Percentiles rank a stretch among this genome's conserved stretches.
These are phyloP conservation scores for Muscicapa striata DNA, from an alignment of 2,797 vertebrate genomes.

Conservation along the genomic window DNA sequence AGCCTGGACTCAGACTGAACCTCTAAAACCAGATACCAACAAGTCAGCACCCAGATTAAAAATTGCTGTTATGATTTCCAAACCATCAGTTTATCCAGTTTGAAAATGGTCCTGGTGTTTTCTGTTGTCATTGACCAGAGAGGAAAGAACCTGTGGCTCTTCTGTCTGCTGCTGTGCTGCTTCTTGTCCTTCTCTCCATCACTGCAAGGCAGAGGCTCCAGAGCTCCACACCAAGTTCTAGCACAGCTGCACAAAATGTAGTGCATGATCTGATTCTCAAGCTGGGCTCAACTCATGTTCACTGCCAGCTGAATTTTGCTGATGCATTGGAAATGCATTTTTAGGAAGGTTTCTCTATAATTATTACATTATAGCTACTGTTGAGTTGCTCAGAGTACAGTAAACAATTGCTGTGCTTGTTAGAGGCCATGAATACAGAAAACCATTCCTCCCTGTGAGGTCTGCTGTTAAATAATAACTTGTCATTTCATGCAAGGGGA, in stretches of 20 bases:
- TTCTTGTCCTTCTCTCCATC: neutral
- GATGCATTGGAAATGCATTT: slow-evolving; percentile 60
- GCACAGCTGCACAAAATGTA: slow-evolving; percentile 7
- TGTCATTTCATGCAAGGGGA: neutral
- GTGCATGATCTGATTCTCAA: neutral
- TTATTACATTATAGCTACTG: slow-evolving; percentile 69
- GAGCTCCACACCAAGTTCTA: neutral
- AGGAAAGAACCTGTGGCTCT: neutral
- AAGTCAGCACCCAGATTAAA: neutral
- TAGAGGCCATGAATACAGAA: slow-evolving; percentile 62
- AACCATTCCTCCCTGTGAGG: slow-evolving; percentile 54
- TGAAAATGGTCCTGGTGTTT: neutral
- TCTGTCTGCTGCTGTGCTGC: neutral
- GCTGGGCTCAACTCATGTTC: neutral
- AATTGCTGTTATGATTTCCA: neutral
- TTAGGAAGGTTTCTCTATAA: slow-evolving; percentile 64
- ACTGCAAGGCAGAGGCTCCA: neutral
- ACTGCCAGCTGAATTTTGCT: slow-evolving; percentile 63
- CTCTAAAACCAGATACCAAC: neutral
- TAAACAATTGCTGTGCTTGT: slow-evolving; percentile 66
- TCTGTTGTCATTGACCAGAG: neutral
- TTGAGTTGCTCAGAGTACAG: slow-evolving; percentile 45
- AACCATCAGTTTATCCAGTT: neutral
- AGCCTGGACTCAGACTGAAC: neutral
- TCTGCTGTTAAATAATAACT: slow-evolving; percentile 69